A percentile compares a stretch with the other conserved stretches of the same genome.
Conservation (phyloP, 1,140 invertebrate genomes). For the Pseudomyrmex cubaensis region DNA sequence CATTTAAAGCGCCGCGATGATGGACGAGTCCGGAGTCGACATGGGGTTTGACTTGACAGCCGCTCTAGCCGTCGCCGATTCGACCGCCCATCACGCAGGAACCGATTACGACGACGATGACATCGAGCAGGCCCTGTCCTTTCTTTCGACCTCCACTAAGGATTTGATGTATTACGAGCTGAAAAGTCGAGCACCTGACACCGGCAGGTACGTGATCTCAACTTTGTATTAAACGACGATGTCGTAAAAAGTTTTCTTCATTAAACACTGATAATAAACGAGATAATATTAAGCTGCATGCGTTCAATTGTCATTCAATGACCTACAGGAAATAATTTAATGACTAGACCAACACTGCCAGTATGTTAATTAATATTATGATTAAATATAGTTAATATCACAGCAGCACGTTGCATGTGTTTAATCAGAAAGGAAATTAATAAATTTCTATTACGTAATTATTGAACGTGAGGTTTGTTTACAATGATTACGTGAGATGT, state of each 20-base stretch:
- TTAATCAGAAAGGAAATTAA: neutral
- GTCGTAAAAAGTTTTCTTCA: neutral
- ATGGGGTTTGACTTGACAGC: constrained; percentile 90
- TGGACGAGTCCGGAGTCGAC: constrained; percentile 89
- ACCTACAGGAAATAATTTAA: neutral
- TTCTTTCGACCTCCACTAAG: constrained; percentile 82
- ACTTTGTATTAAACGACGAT: neutral
- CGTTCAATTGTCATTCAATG: neutral
- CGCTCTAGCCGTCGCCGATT: constrained; percentile 81
- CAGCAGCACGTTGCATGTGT: neutral
- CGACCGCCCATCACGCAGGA: neutral
- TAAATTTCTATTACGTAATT: constrained; percentile 50
- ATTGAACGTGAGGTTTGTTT: constrained; percentile 35
- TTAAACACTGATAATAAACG: constrained; percentile 6
- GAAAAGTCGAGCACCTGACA: constrained; percentile 87
- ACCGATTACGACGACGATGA: constrained; percentile 75
- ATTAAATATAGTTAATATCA: too few relatives aligned
- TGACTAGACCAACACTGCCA: neutral
- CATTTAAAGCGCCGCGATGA: constrained; percentile 58
- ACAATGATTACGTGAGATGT: neutral
- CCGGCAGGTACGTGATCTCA: constrained; percentile 86
- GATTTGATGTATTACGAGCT: constrained; percentile 90
- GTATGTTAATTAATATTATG: neutral
- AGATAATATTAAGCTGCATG: neutral
- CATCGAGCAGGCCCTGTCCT: constrained; percentile 78